These are phyloP conservation scores for Theonella swinhoei DNA, from an alignment of 37 sponge, comb jelly and placozoan species.

Conservation along the genomic window DNA sequence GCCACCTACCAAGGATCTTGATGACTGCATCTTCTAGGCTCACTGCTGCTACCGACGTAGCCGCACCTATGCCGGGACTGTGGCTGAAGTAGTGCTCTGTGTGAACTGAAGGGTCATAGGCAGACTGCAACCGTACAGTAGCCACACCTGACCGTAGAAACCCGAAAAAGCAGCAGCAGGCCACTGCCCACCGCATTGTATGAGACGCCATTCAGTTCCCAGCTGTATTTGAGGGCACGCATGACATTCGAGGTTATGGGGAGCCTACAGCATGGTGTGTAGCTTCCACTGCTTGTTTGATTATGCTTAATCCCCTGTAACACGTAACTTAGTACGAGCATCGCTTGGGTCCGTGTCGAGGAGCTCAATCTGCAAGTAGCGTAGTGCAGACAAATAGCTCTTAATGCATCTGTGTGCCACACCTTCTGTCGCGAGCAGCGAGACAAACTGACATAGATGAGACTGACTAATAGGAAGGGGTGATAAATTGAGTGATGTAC, in stretches of 20 bases:
- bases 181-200: not conserved
- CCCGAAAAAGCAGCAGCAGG: no score
- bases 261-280: slow-evolving; percentile 7
- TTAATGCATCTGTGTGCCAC: not conserved
- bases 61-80: no score
- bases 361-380: slow-evolving; percentile 1
- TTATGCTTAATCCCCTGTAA: not conserved
- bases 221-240: not conserved
- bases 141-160: no score
- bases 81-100: no score
- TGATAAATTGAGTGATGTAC: not conserved
- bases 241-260: not conserved
- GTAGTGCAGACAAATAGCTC: not conserved
- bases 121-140: no score
- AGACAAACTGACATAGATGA: not conserved
- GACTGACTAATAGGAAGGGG: not conserved
- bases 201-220: no score
- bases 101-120: no score
- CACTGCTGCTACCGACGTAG: no score
- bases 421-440: not conserved
- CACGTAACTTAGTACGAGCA: slow-evolving; percentile 2
- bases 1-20: no score
- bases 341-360: not conserved
- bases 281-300: not conserved
- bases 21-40: no score